Percentiles rank a stretch among this genome's conserved stretches.
Evolutionary conservation across 2,113 vertebrate genomes (phyloP).

Genomic region (Rhabdornis inornatus): DNA sequence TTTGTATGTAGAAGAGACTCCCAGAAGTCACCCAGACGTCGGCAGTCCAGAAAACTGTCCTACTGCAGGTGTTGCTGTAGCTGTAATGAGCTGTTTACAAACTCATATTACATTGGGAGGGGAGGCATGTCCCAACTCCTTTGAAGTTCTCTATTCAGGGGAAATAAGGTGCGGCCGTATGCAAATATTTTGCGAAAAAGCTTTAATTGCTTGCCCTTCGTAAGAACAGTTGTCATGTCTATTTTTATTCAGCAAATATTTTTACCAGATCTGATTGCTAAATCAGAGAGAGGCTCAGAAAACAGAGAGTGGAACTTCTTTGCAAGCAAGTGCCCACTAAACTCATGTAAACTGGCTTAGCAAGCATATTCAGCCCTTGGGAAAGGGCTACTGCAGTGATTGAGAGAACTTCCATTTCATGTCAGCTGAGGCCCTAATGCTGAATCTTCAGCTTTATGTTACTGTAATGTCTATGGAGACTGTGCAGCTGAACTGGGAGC

Average conservation of each 20-base stretch:
- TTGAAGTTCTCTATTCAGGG: not conserved
- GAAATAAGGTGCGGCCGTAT: not conserved
- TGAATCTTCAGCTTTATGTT: not conserved
- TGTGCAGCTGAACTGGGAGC: not conserved
- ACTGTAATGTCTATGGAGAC: not conserved
- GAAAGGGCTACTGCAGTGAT: not conserved
- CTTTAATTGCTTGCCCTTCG: not conserved
- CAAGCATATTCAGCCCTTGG: not conserved
- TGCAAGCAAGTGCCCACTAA: not conserved
- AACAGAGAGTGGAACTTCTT: not conserved
- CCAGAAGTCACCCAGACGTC: not conserved
- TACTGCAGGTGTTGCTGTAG: not conserved
- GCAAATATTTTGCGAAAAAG: not conserved
- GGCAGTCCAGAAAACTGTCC: not conserved
- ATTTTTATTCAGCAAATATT: slow-evolving; percentile 21
- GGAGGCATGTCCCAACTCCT: not conserved
- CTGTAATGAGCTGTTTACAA: not conserved
- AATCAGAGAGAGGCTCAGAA: not conserved
- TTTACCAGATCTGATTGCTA: not conserved
- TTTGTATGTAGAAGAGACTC: not conserved
- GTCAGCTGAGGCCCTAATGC: not conserved
- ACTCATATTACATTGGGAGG: not conserved
- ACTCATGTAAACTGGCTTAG: not conserved
- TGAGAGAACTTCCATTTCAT: not conserved
- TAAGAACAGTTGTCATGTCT: not conserved